A percentile compares a stretch with the other conserved stretches of the same genome.
phyloP scores from a whole-genome alignment of 2,888 invertebrate species.

The Drosophila histrio region DNA sequence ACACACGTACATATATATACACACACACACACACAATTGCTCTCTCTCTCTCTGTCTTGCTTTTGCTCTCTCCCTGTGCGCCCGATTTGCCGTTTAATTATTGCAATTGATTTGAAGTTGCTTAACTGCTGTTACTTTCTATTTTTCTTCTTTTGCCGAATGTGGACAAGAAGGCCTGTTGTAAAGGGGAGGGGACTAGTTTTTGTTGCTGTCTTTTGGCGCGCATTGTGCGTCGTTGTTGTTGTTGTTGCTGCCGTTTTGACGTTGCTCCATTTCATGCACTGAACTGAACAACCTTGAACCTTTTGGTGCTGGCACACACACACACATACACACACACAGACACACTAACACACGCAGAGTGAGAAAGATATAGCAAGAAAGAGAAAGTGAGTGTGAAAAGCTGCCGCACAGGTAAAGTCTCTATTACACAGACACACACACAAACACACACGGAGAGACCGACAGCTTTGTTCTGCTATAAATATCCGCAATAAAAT shows the following conservation, averaged over 20 bases:
- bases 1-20: constrained; percentile 1
- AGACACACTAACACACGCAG: constrained; percentile 9
- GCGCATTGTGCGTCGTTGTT: constrained; percentile 37
- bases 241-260: constrained; percentile 22
- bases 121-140: constrained; percentile 5
- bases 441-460: background rate
- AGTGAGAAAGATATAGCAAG: background rate
- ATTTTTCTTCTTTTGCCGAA: background rate
- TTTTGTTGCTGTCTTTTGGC: constrained; percentile 41
- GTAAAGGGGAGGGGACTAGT: background rate
- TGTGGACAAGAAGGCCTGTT: background rate
- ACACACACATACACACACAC: constrained; percentile 25
- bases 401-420: constrained; percentile 40
- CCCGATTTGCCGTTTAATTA: constrained; percentile 49
- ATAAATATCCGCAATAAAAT: constrained; percentile 43
- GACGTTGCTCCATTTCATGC: constrained; percentile 35
- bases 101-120: constrained; percentile 56
- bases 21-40: background rate
- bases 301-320: constrained; percentile 62
- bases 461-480: constrained; percentile 19
- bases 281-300: constrained; percentile 72
- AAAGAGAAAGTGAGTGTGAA: constrained; percentile 6
- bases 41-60: background rate
- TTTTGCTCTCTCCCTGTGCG: constrained; percentile 1
- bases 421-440: background rate